Conservation (phyloP, 2,113 vertebrate species). For the Syngnathoides biaculeatus region DNA sequence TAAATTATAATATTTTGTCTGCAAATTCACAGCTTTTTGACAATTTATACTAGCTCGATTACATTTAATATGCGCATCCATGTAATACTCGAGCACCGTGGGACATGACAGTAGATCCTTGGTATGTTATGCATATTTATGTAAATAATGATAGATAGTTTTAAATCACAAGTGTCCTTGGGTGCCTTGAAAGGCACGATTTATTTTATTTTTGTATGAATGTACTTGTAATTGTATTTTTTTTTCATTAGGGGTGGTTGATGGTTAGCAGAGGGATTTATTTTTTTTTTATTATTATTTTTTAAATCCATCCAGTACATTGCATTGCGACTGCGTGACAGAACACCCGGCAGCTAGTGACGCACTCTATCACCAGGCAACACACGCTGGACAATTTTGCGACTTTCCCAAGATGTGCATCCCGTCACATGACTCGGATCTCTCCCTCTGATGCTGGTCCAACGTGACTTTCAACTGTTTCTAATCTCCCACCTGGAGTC, state of each 20-base stretch:
- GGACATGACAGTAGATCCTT: too few relatives aligned
- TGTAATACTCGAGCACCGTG: background rate
- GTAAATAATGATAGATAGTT: too few relatives aligned
- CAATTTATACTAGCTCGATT: background rate
- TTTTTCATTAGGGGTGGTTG: background rate
- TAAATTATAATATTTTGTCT: background rate
- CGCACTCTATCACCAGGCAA: slow-evolving; percentile 17
- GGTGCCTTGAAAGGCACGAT: too few relatives aligned
- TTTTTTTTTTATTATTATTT: too few relatives aligned
- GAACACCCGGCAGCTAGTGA: background rate
- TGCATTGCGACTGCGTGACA: background rate
- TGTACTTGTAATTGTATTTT: background rate
- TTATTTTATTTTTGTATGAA: too few relatives aligned
- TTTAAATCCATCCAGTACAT: background rate
- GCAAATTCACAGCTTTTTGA: background rate
- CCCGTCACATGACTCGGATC: slow-evolving; percentile 37
- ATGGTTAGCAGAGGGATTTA: background rate
- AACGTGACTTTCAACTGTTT: slow-evolving; percentile 49
- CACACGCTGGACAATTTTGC: slow-evolving; percentile 2
- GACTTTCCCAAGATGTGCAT: slow-evolving; percentile 2
- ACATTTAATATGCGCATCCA: background rate
- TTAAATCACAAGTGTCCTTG: too few relatives aligned
- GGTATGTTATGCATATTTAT: too few relatives aligned
- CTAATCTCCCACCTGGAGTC: slow-evolving; percentile 50
- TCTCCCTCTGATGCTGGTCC: slow-evolving; percentile 44